phyloP scores from a whole-genome alignment of 2,888 invertebrate species.

The Acleris holmiana region DNA sequence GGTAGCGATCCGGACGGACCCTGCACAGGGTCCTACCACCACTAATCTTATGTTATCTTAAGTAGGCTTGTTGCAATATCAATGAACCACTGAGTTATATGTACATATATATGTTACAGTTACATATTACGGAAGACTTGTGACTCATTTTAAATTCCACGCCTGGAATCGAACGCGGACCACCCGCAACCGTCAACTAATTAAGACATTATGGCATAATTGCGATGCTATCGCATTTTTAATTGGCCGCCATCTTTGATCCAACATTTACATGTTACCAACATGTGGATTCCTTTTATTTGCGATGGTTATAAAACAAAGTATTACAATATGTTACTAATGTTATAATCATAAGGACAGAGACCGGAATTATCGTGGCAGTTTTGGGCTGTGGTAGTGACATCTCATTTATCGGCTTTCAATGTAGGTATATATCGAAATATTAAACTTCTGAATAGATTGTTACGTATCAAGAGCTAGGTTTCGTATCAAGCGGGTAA shows the following conservation, averaged over 20 bases:
- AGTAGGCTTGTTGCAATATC: neutral
- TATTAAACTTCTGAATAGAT: no score
- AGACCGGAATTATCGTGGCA: no score
- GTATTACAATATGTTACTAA: neutral
- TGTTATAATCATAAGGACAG: no score
- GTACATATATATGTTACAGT: neutral
- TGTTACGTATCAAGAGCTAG: no score
- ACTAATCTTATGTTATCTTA: no score
- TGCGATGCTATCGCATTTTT: slow-evolving; percentile 30
- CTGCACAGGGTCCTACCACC: no score
- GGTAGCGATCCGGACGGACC: no score
- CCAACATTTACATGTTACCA: slow-evolving; percentile 5
- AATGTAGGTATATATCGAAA: no score
- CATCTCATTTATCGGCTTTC: no score
- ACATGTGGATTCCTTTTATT: slow-evolving; percentile 2
- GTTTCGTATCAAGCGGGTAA: no score
- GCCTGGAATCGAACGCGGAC: slow-evolving; percentile 42
- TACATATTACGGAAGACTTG: neutral
- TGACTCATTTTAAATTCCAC: slow-evolving; percentile 1
- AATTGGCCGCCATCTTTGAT: slow-evolving; percentile 31
- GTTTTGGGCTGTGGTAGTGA: no score
- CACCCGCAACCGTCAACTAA: slow-evolving; percentile 49
- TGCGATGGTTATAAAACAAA: neutral
- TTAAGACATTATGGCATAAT: slow-evolving; percentile 52
- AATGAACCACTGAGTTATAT: neutral